Base-by-base conservation (phyloP, 1,140 invertebrate genomes). In the Drosophila lacertosa region DNA sequence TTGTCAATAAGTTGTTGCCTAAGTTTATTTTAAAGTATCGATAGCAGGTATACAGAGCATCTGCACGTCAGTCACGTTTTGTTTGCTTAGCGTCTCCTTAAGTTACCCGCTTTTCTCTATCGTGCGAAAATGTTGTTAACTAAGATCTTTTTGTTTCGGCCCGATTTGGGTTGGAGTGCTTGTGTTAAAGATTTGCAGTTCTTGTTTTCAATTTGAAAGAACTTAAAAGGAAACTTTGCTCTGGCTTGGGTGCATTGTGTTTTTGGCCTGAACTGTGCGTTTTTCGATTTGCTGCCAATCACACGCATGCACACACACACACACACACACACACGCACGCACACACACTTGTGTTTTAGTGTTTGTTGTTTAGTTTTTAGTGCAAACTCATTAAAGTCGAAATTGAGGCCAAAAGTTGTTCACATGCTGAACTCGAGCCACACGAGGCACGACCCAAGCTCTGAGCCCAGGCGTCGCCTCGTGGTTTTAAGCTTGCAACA, bases 331-430 rank as follows among this genome's bases (percentile, higher is more conserved):
- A 39, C 57, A 68, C 62, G 45, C 32, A 10, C 47, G 11, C 16
- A 42, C 33, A 20, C 15, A 22, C 42, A 29, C 11, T 16, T 11
- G 18, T 18, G 29, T 58, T 32, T 22, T 11, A n/a, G 16, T 32
- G 54, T 42, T 57, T 39, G 51, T 40, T 29, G 26, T 13, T 16
- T 20, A 2, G 26, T 54, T 40, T 54, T 54, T 54, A 54, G 20
- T 39, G 51, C 51, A 54, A 54, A 54, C 51, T 54, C 51, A 54
- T 54, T 54, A 54, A 54, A 54, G 51, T 54, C 13, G 22, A 54
- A 54, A 54, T 54, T 54, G 51, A 42, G 54, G 54, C 54, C 54
- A 57, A 57, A 57, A 40, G 39, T 57, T 70, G 24, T 60, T 24
- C 35, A 39, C 51, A 54, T 40, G 51, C 20, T 54, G 35, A 54